A percentile compares a stretch with the other conserved stretches of the same genome.
Evolutionary conservation across 2,113 vertebrate species (phyloP).

Genomic region (Marmota flaviventris): DNA sequence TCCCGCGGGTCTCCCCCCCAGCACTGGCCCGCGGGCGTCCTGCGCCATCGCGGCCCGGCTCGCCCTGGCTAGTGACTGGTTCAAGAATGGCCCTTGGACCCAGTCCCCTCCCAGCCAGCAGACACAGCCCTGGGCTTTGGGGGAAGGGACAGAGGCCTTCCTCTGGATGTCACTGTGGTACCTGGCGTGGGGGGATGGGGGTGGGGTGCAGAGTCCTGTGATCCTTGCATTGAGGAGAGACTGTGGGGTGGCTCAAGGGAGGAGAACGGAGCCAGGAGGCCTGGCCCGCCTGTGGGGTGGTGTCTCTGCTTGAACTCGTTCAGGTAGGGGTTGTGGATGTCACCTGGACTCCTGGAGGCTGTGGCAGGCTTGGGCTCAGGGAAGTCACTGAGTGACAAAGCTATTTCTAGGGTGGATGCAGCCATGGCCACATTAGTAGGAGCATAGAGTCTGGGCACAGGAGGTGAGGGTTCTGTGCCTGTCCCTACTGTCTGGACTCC

Average conservation of each 20-base stretch:
- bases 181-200: too few relatives aligned
- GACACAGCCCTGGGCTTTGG: rapidly evolving
- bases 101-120: neutral
- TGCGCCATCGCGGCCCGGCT: neutral
- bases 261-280: neutral
- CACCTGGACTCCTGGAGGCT: rapidly evolving
- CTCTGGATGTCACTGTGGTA: too few relatives aligned
- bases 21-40: too few relatives aligned
- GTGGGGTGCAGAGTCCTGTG: too few relatives aligned
- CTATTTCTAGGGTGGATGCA: neutral
- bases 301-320: too few relatives aligned
- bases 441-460: neutral
- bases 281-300: neutral
- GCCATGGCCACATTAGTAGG: neutral
- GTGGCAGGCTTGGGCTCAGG: neutral
- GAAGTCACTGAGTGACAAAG: too few relatives aligned
- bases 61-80: conserved; percentile 36
- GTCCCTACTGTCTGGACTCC: too few relatives aligned
- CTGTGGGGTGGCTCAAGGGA: neutral
- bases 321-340: too few relatives aligned
- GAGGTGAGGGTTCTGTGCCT: neutral
- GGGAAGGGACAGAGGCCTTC: neutral
- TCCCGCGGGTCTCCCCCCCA: too few relatives aligned
- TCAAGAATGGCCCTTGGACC: neutral
- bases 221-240: neutral